These are phyloP conservation scores for Pyxicephalus adspersus DNA, from an alignment of 2,113 vertebrate genomes.

Conservation along the genomic window DNA sequence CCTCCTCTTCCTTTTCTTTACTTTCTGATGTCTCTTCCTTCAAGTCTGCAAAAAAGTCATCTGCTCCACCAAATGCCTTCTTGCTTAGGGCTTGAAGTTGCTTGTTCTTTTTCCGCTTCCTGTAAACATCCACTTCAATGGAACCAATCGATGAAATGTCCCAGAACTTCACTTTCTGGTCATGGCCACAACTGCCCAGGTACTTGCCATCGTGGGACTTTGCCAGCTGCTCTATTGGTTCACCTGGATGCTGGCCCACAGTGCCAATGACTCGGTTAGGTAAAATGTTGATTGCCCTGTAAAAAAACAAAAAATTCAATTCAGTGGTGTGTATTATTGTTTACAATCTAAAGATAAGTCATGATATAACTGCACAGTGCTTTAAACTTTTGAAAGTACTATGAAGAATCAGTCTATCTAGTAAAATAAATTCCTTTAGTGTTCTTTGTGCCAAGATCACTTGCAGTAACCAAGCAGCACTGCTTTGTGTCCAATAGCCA, in stretches of 20 bases:
- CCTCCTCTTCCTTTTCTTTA: background rate
- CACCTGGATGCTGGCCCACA: conserved; percentile 87
- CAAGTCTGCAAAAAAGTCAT: conserved; percentile 85
- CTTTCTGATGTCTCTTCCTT: conserved; percentile 62
- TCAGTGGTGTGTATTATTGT: too few relatives aligned
- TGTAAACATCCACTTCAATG: conserved; percentile 82
- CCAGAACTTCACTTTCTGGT: conserved; percentile 95
- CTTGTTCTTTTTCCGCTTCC: conserved; percentile 82
- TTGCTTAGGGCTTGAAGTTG: conserved; percentile 80
- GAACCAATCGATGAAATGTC: conserved; percentile 75
- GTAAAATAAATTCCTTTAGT: too few relatives aligned
- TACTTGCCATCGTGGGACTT: conserved; percentile 75
- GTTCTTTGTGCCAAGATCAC: too few relatives aligned
- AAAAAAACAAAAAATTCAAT: background rate
- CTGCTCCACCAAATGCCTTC: conserved; percentile 79
- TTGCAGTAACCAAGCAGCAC: too few relatives aligned
- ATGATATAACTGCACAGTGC: too few relatives aligned
- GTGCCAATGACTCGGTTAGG: conserved; percentile 91
- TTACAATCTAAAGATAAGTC: too few relatives aligned
- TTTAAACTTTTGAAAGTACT: too few relatives aligned
- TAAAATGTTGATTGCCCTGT: conserved; percentile 86
- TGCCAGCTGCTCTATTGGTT: conserved; percentile 88
- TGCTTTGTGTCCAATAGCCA: too few relatives aligned
- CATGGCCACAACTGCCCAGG: conserved; percentile 88
- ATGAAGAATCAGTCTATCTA: too few relatives aligned